Evolutionary conservation across 1,140 invertebrate species (phyloP), one percentile per base, ranked within the genome.

Genomic region (Drosophila pachea): DNA sequence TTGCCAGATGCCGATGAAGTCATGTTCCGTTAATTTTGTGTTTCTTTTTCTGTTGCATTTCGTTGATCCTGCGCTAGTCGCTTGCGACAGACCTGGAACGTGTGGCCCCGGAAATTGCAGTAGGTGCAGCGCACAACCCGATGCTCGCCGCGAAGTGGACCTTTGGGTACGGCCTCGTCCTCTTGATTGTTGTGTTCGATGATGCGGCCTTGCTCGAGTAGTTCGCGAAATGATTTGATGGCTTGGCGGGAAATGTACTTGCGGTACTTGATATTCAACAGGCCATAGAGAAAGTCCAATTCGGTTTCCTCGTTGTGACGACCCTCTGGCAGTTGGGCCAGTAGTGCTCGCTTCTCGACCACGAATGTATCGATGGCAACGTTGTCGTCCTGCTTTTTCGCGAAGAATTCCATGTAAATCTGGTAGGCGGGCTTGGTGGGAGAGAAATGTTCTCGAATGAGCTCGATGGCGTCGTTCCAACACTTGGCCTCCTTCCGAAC

Each of bases 401-500:
- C 73, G 49, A 89, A 89, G 64, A 89, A 72, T 68, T 89, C 82
- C 67, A 86, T 76, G 59, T 88, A 88, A 12, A 88, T 69, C 69
- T 88, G 87, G 48, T 88, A 88, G 29, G 77, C 58, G 35, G 87
- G 87, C 56, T 88, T 88, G 3, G 73, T 69, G 38, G 87, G 87
- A 31, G 87, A 78, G 16, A 89, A 89, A 45, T 88, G 79, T 33
- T 87, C 78, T 5, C 86, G 78, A 16, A 89, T 76, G 6, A 86
- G 73, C 12, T 6, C 65, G 42, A 88, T 67, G 36, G 73, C 88
- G 11, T 88, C 87, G 8, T 76, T 67, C 83, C 86, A 89, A 5
- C 86, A 88, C 36, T 76, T 72, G 8, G 84, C 87, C 69, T 89
- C 88, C 53, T 76, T 74, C 22, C 90, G 89, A 0, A 90, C 81